Percentiles rank a stretch among this genome's conserved stretches.
Evolutionary conservation across 2,113 vertebrate species (phyloP).

Genomic region (Crotalus horridus): DNA sequence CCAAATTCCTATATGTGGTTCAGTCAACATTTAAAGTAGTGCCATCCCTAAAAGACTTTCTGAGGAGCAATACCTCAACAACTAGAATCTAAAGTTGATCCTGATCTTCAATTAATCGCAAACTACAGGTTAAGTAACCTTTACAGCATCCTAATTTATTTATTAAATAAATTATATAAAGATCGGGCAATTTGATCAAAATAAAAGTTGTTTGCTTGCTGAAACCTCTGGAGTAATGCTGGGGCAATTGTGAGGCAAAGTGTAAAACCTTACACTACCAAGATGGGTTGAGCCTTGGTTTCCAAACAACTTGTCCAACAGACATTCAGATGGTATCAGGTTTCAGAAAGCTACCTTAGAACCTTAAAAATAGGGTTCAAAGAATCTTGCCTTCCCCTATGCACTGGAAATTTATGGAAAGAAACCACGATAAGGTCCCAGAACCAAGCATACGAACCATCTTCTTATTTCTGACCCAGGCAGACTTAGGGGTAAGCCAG

Average conservation of each 20-base stretch:
- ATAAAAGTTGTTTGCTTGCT: too few species aligned
- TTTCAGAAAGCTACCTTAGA: background rate
- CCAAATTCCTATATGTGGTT: too few species aligned
- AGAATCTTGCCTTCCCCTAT: background rate
- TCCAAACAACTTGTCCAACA: background rate
- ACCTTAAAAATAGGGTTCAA: background rate
- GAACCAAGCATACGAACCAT: background rate
- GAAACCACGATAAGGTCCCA: background rate
- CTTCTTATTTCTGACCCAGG: background rate
- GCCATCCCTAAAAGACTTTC: too few species aligned
- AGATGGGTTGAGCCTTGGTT: background rate
- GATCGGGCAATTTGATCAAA: background rate
- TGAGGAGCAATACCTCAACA: too few species aligned
- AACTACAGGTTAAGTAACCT: too few species aligned
- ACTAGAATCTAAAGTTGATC: too few species aligned
- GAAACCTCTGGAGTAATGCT: too few species aligned
- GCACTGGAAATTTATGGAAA: background rate
- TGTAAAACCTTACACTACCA: too few species aligned
- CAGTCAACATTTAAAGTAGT: too few species aligned
- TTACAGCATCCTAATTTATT: too few species aligned
- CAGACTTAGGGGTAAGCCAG: background rate
- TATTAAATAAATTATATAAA: background rate
- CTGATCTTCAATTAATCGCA: too few species aligned
- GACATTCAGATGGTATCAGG: background rate
- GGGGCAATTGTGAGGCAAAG: too few species aligned